Evolutionary conservation across 2,888 invertebrate species (phyloP).

Genomic region (Watsonalla binaria): DNA sequence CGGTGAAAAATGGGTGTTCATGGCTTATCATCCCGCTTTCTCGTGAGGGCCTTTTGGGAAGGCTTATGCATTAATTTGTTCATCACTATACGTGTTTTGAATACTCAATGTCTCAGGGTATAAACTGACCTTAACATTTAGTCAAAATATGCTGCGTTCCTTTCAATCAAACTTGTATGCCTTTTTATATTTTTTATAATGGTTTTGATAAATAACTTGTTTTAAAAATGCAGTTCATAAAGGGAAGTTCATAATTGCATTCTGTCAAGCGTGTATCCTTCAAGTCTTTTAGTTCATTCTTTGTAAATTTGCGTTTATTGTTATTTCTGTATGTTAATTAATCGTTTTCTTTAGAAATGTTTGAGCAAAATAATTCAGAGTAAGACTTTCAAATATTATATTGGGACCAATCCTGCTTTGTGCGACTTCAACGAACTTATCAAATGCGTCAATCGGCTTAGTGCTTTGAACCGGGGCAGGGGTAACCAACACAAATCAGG

Average conservation of each 20-base stretch:
- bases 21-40: too few species aligned
- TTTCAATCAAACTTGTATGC: not conserved
- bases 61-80: too few species aligned
- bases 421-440: not conserved
- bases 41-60: too few species aligned
- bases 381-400: not conserved
- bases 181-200: conserved; percentile 6
- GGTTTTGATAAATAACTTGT: conserved; percentile 7
- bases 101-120: too few species aligned
- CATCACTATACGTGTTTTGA: too few species aligned
- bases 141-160: not conserved
- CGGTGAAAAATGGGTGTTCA: too few species aligned
- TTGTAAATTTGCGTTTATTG: not conserved
- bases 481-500: conserved; percentile 3
- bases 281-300: not conserved
- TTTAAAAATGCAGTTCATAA: conserved; percentile 8
- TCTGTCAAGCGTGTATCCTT: conserved; percentile 20
- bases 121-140: not conserved
- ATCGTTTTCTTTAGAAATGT: too few species aligned
- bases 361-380: too few species aligned
- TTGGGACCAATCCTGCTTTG: not conserved
- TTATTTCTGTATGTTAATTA: not conserved
- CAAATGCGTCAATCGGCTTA: not conserved
- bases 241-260: conserved; percentile 10
- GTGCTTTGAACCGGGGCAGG: not conserved